Evolutionary conservation across 2,113 vertebrate genomes (phyloP).

Genomic region (Tursiops truncatus): DNA sequence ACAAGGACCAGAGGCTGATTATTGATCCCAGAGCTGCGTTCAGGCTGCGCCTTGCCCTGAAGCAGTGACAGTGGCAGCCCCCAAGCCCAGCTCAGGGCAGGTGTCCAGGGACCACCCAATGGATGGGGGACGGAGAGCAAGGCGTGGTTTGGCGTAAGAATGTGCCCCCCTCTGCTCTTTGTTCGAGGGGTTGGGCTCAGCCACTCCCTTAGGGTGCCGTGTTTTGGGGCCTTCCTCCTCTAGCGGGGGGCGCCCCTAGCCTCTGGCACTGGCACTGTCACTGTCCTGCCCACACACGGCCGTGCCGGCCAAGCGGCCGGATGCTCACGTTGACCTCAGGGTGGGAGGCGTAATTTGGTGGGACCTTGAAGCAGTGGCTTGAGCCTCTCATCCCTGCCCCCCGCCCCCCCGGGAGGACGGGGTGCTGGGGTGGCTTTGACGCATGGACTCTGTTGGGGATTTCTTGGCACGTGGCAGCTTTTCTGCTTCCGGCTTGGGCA

Average conservation of each 20-base stretch:
- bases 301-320: no score
- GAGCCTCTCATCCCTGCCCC: rapidly evolving
- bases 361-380: background rate
- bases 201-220: rapidly evolving
- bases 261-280: rapidly evolving
- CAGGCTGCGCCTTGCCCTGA: background rate
- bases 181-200: background rate
- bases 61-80: background rate
- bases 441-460: rapidly evolving
- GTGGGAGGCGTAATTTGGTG: rapidly evolving
- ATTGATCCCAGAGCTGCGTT: rapidly evolving
- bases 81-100: background rate
- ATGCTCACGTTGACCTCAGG: rapidly evolving
- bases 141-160: rapidly evolving
- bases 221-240: rapidly evolving
- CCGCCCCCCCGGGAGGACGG: rapidly evolving
- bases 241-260: rapidly evolving
- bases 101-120: rapidly evolving
- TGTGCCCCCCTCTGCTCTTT: background rate
- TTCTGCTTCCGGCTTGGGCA: background rate
- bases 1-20: background rate
- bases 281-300: background rate
- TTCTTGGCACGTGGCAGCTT: background rate
- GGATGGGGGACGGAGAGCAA: rapidly evolving
- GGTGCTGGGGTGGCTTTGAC: background rate